Evolutionary conservation across 2,113 vertebrate genomes (phyloP), one percentile per base, ranked within the genome.

Genomic region (Anoura caudifer): DNA sequence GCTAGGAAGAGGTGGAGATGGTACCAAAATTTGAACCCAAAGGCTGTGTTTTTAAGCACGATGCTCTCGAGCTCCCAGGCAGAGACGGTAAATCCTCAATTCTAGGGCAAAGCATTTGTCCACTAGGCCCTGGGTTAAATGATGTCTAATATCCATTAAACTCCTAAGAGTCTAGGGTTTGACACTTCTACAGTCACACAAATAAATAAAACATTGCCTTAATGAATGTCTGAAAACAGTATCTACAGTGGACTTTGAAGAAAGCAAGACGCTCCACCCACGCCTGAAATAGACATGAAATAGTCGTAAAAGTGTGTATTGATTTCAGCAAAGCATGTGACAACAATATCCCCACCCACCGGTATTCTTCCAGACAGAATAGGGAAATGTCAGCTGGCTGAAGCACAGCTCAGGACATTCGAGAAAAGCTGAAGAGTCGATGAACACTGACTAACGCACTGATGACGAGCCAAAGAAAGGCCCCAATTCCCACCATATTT

Each of bases 131-230:
- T 67, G 47, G 54, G 41, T 22, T 38, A 61, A 31, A 63, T 19
- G 61, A 61, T 4, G 4, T 80, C 72, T 87, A 33, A 22, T 16
- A 88, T 26, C 54, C 14, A 45, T 76, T 76, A 26, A 56, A 75
- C n/a, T 93, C 43, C 67, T 52, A 41, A 56, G 47, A 61, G 52
- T 54, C 80, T 69, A 59, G 33, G 24, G 19, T 70, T 63, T 0
- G 1, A 52, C 24, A 24, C 52, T 77, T 87, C 33, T 47, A 75
- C 47, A 59, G 26, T 81, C 41, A 38, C 56, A 31, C 28, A 87
- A 95, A 96, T 73, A 86, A 92, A 97, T 69, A 93, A 98, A 89
- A 69, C 63, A 84, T 12, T n/a, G 26, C 22, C 41, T 63, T 31
- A 76, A 26, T 52, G 65, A 73, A 36, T 79, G 50, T 92, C 87